These are phyloP conservation scores for Gymnocheta viridis DNA, from an alignment of 2,888 invertebrate species.

Conservation along the genomic window DNA sequence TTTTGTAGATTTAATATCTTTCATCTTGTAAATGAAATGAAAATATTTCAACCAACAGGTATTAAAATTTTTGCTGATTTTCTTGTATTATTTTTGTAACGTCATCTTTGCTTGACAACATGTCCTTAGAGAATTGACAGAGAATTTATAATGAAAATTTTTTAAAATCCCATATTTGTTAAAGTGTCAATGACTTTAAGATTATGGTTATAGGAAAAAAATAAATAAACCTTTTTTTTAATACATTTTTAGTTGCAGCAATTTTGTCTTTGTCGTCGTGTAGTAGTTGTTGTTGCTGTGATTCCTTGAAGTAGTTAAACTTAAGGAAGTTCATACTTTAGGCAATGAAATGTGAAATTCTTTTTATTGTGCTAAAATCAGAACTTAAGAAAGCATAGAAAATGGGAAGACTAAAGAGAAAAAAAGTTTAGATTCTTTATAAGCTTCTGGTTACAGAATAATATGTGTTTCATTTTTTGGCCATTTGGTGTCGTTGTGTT, in stretches of 20 bases:
- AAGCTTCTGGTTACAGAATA: constrained; percentile 33
- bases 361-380: constrained; percentile 52
- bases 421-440: constrained; percentile 51
- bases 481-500: constrained; percentile 18
- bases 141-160: constrained; percentile 67
- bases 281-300: background rate
- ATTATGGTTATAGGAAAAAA: constrained; percentile 56
- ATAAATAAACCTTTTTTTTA: background rate
- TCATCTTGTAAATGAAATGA: constrained; percentile 17
- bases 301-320: constrained; percentile 37
- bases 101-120: constrained; percentile 68
- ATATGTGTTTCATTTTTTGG: constrained; percentile 24
- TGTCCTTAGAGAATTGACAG: constrained; percentile 68
- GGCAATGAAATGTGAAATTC: constrained; percentile 51
- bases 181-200: constrained; percentile 67
- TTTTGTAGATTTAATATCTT: constrained; percentile 29
- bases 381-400: constrained; percentile 34
- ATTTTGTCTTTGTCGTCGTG: background rate
- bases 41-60: constrained; percentile 46
- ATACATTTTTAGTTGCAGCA: constrained; percentile 9
- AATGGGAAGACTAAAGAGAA: background rate
- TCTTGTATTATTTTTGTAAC: constrained; percentile 39
- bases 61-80: constrained; percentile 6
- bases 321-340: constrained; percentile 62
- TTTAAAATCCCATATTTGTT: constrained; percentile 64